Base-by-base conservation (phyloP, 2,113 vertebrate genomes). In the Hydropotes inermis region DNA sequence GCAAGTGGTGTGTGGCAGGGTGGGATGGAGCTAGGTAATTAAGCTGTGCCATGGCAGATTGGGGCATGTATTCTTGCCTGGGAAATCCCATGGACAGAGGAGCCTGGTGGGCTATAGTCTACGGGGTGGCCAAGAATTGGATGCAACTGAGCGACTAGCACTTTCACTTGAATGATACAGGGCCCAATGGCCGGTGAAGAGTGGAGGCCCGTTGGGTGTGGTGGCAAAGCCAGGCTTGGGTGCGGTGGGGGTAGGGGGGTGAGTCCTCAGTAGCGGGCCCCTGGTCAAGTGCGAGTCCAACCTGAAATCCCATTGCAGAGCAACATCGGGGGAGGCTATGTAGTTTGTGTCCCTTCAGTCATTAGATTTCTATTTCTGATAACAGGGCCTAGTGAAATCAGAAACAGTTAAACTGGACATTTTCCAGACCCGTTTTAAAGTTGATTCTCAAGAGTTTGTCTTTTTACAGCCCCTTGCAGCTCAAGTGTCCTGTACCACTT, bases 131-230 rank as follows among this genome's bases (percentile, higher is more conserved):
- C 8, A 27, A 76, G 23, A 76, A 76, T 15, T n/a, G 70, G 70
- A 76, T 27, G 23, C 23, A 27, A 43, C 23, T 43, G 6, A 76
- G 70, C 1, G 1, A 43, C 23, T 27, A 76, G 25, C 70, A 13
- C 70, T 76, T 76, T 43, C 23, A 39, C 87, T 54, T 43, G 21
- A 84, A 54, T 60, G 57, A 87, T 10, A 47, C 54, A 58, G 64
- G 54, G 47, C 54, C 61, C 28, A 0, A 0, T 1, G 39, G n/a
- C 28, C 6, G 39, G 61, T 2, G 21, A 76, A 27, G 19, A 33
- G 10, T 0, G 7, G 64, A 45, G 58, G 8, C 14, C 17, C 4
- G 0, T 6, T 7, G 12, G 14, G 36, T 8, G 16, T 15, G 43
- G 12, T 30, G 50, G 36, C 87, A 47, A 58, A 78, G 60, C 8